Conservation (phyloP, 2,797 vertebrate species). For the Anas georgica region DNA sequence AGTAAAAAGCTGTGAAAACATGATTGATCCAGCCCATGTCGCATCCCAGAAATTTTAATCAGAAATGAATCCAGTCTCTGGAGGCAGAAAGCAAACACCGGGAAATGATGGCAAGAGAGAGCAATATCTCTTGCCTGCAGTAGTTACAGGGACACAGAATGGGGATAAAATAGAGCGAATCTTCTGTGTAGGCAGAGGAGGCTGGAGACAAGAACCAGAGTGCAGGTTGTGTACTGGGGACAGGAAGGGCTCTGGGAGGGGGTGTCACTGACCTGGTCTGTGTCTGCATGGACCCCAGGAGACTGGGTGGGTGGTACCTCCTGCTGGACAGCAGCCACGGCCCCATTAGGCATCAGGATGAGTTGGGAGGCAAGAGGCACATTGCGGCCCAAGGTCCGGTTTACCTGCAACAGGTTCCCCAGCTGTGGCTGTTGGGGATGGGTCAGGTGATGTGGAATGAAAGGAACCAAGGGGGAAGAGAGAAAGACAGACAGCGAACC, state of each 20-base stretch:
- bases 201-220: not conserved
- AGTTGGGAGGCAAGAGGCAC: constrained; percentile 94
- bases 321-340: constrained; percentile 91
- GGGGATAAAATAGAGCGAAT: not conserved
- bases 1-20: not conserved
- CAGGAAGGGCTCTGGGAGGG: not conserved
- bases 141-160: not conserved
- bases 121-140: not conserved
- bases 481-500: constrained; percentile 38
- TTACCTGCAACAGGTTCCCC: constrained; percentile 85
- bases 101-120: not conserved
- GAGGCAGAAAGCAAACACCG: not conserved
- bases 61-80: not conserved
- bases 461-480: constrained; percentile 17
- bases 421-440: constrained; percentile 81
- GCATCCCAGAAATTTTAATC: not conserved
- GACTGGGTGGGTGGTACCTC: constrained; percentile 84
- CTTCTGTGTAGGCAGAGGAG: not conserved
- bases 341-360: constrained; percentile 97
- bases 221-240: not conserved
- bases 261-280: constrained; percentile 88
- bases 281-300: constrained; percentile 86
- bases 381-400: constrained; percentile 83
- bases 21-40: not conserved
- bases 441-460: constrained; percentile 31